phyloP scores from a whole-genome alignment of 2,113 vertebrate species.

The Odocoileus hemionus region DNA sequence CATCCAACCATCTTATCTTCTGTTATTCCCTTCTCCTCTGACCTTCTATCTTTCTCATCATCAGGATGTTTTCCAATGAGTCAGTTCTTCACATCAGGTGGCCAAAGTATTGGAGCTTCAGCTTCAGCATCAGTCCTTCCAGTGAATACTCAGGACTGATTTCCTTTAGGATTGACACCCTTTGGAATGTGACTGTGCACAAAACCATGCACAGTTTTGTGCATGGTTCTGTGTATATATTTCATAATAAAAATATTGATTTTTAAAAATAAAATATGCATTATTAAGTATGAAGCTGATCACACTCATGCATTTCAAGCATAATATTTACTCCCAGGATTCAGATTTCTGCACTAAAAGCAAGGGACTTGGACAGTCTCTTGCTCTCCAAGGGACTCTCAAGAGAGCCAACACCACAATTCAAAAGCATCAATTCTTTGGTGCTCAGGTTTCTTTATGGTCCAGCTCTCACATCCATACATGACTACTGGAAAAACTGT shows the following conservation, averaged over 20 bases:
- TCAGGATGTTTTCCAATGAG: not conserved
- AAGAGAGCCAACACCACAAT: not conserved
- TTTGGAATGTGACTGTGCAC: not conserved
- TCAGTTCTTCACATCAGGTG: not conserved
- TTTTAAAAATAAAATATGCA: not conserved
- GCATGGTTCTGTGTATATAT: not conserved
- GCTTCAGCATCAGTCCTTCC: not conserved
- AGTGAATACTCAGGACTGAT: not conserved
- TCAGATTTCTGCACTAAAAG: conserved; percentile 1
- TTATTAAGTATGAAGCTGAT: conserved; percentile 23
- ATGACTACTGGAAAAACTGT: not conserved
- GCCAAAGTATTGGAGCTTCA: not conserved
- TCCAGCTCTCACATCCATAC: not conserved
- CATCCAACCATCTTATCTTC: not conserved
- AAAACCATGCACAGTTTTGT: not conserved
- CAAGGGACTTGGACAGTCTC: not conserved
- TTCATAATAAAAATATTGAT: not conserved
- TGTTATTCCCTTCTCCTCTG: not conserved
- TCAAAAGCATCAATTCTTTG: not conserved
- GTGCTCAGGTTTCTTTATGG: not conserved
- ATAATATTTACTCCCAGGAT: not conserved
- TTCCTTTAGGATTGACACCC: not conserved
- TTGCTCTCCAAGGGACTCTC: not conserved
- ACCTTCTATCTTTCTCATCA: not conserved
- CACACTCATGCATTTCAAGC: not conserved